These are phyloP conservation scores for Cantharis rufa DNA, from an alignment of 2,888 invertebrate genomes.

Conservation along the genomic window DNA sequence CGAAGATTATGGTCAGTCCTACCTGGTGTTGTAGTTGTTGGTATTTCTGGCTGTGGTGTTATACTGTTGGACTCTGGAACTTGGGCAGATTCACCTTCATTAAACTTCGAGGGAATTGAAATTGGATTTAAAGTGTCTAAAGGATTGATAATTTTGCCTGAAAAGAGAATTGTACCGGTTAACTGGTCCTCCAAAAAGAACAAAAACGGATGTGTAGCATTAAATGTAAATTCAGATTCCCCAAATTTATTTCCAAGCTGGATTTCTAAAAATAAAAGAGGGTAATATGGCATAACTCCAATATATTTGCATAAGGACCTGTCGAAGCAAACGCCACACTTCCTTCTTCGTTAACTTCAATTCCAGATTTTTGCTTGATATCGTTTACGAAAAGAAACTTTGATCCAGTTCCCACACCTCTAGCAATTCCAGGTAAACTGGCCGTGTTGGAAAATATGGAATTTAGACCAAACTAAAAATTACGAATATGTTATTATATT, in stretches of 20 bases:
- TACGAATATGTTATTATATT: neutral
- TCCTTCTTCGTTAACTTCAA: conserved; percentile 77
- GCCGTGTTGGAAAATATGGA: conserved; percentile 74
- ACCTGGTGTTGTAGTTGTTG: neutral
- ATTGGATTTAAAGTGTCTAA: conserved; percentile 44
- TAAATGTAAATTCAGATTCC: conserved; percentile 62
- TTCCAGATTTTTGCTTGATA: conserved; percentile 75
- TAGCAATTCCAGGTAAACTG: conserved; percentile 69
- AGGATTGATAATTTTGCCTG: conserved; percentile 74
- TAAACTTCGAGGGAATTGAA: neutral
- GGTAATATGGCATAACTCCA: neutral
- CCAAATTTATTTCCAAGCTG: conserved; percentile 76
- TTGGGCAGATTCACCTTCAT: conserved; percentile 5
- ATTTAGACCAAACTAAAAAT: conserved; percentile 68
- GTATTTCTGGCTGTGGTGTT: neutral
- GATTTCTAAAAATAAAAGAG: conserved; percentile 57
- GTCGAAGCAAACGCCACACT: conserved; percentile 73
- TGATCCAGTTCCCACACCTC: conserved; percentile 56
- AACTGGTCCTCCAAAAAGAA: conserved; percentile 79
- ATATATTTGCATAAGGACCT: conserved; percentile 53
- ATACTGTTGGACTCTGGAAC: neutral
- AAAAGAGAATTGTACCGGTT: conserved; percentile 73
- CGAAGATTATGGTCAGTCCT: neutral
- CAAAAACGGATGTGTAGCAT: conserved; percentile 75
- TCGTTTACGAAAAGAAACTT: conserved; percentile 63